Evolutionary conservation across 1,140 invertebrate genomes (phyloP), one percentile per base, ranked within the genome.

Genomic region (Diprion similis): DNA sequence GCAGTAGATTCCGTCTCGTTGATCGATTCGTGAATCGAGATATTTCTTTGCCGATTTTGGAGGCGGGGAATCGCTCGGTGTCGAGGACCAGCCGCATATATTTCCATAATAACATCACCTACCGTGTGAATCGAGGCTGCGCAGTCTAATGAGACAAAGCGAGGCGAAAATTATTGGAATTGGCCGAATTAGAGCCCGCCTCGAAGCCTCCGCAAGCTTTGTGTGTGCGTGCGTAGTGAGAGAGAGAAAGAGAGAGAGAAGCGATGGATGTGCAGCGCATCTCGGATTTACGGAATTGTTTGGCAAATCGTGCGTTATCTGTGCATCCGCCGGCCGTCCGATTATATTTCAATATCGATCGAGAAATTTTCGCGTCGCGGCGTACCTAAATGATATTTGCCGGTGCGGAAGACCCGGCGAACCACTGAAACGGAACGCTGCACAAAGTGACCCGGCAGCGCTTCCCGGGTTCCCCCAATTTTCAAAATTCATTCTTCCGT

Each of bases 381-480:
- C 51, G 51, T 59, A 59, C 51, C 51, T 59, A 59, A 59, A 59
- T 59, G 51, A 59, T 59, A 59, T 59, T 17, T 59, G 51, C 51
- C 51, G 6, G 51, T 13, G 51, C n/a, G 51, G 51, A 59, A 59
- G 51, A 13, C 11, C 11, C n/a, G 51, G 11, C 51, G 51, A 59
- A 59, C 51, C 51, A 17, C 51, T 59, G 51, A 17, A 9, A 15
- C 51, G 51, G 11, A 59, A 4, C 51, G 51, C 11, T 59, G 51
- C 51, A 59, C 51, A 59, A 59, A 59, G 51, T 59, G 51, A 59
- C 51, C 51, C 51, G 11, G 7, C 51, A 13, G 9, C 51, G 51
- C 11, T 59, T 17, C 51, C 11, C 51, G 51, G n/a, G 51, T 59
- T 17, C 11, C 51, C 51, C 51, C 51, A 59, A 15, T 59, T 59